Evolutionary conservation across 2,797 vertebrate species (phyloP).

Genomic region (Uromys caudimaculatus): DNA sequence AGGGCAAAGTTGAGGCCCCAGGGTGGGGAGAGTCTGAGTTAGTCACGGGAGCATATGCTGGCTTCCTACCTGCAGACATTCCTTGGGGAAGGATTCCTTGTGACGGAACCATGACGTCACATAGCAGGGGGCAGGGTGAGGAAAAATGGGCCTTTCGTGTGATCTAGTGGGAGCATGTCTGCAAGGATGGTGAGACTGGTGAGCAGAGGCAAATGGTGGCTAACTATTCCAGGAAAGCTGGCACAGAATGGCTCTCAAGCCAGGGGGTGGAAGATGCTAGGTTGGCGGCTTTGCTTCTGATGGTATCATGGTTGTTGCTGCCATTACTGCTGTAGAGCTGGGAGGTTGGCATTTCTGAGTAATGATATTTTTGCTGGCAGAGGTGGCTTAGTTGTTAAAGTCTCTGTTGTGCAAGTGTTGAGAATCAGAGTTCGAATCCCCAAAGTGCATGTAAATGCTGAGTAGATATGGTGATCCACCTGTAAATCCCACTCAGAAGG

Average conservation of each 20-base stretch:
- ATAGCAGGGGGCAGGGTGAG: not conserved
- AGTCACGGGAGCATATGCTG: not conserved
- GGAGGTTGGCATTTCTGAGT: not conserved
- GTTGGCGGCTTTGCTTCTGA: not conserved
- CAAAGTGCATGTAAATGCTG: not conserved
- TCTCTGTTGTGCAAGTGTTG: not conserved
- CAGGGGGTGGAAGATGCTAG: not conserved
- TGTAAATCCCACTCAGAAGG: not conserved
- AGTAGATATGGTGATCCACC: not conserved
- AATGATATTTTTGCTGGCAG: not conserved
- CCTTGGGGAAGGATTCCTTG: not conserved
- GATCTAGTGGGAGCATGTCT: not conserved
- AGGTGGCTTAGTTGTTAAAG: not conserved
- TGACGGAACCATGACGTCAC: not conserved
- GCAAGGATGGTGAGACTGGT: not conserved
- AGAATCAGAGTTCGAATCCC: not conserved
- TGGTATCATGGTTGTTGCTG: not conserved
- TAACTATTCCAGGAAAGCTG: not conserved
- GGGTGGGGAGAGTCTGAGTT: accelerated
- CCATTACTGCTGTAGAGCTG: too few species aligned
- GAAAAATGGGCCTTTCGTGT: too few species aligned
- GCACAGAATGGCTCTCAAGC: not conserved
- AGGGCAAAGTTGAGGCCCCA: not conserved
- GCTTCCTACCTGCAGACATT: not conserved
- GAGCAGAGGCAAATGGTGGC: not conserved